phyloP scores from a whole-genome alignment of 2,113 vertebrate species.

The Leiothrix lutea region DNA sequence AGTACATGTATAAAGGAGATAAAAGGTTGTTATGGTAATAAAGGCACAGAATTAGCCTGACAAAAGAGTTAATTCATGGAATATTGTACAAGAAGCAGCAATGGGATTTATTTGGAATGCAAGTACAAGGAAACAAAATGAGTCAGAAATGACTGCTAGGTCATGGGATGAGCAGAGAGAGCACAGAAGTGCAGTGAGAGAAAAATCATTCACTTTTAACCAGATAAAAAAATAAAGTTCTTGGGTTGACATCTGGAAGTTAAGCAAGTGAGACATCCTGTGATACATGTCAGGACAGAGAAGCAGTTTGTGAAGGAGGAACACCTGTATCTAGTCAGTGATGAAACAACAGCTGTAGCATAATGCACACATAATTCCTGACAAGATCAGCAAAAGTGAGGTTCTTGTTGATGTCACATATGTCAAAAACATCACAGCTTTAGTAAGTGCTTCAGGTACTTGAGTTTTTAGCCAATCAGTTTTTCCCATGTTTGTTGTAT shows the following conservation, averaged over 20 bases:
- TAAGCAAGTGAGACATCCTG: background rate
- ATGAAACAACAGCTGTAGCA: background rate
- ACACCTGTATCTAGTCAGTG: background rate
- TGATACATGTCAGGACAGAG: background rate
- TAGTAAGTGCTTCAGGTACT: background rate
- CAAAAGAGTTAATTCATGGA: background rate
- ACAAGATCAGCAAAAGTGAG: background rate
- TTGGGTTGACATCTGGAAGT: background rate
- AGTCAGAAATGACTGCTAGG: background rate
- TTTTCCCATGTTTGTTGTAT: background rate
- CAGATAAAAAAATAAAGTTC: background rate
- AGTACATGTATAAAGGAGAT: background rate
- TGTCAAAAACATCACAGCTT: background rate
- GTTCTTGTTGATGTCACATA: background rate
- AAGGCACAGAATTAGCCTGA: constrained; percentile 8
- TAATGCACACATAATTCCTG: background rate
- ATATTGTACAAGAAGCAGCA: background rate
- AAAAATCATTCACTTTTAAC: background rate
- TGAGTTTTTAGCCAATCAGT: background rate
- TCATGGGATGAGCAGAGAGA: background rate
- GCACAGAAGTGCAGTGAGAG: background rate
- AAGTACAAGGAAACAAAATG: constrained; percentile 14
- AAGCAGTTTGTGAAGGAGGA: background rate
- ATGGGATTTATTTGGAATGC: constrained; percentile 12
- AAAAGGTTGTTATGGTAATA: constrained; percentile 4